phyloP scores from a whole-genome alignment of 2,888 invertebrate species.

The Caenorhabditis sinica region DNA sequence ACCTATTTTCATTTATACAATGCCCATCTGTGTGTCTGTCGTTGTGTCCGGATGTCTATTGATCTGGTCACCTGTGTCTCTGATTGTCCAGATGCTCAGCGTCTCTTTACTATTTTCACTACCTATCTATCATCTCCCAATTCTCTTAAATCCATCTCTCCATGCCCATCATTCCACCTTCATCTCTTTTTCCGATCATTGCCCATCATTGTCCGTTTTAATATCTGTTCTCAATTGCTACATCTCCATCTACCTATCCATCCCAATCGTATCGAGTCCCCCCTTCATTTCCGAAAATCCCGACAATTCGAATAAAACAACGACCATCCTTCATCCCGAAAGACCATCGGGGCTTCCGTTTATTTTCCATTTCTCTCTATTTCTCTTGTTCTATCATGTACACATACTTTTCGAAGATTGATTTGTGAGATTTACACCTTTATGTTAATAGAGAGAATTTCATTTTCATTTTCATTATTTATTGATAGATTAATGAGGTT shows the following conservation, averaged over 20 bases:
- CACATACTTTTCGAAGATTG: background rate
- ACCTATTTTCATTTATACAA: no score
- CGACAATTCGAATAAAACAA: constrained; percentile 37
- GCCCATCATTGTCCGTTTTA: constrained; percentile 25
- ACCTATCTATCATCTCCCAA: background rate
- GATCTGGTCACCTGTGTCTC: background rate
- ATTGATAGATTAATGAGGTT: background rate
- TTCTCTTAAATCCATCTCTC: background rate
- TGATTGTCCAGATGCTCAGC: background rate
- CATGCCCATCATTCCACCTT: background rate
- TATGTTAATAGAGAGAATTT: background rate
- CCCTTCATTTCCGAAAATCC: background rate
- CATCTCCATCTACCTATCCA: background rate
- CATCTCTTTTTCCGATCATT: background rate
- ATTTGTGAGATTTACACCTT: constrained; percentile 35
- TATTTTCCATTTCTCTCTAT: constrained; percentile 14
- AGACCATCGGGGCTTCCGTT: constrained; percentile 8
- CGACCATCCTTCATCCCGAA: constrained; percentile 7
- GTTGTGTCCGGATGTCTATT: background rate
- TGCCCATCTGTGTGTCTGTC: no score
- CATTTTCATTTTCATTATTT: background rate
- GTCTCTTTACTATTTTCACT: background rate
- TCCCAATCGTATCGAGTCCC: background rate
- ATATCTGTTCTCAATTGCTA: constrained; percentile 42
- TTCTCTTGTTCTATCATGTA: background rate